Conservation (phyloP, 1,140 invertebrate genomes). For the Lepidostoma basale region DNA sequence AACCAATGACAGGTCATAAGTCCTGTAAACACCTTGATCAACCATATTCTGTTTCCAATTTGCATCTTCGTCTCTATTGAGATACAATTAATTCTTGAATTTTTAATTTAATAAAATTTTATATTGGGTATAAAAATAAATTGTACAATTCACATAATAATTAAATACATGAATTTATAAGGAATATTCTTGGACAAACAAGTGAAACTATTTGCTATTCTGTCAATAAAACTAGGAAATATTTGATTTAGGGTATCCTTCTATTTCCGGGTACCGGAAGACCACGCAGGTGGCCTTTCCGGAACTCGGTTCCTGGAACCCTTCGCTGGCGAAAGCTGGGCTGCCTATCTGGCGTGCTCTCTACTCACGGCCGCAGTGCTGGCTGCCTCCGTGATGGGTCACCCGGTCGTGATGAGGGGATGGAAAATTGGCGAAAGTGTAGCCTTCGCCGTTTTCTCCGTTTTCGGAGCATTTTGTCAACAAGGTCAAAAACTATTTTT, state of each 20-base stretch:
- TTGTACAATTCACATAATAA: too few species aligned
- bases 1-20: too few species aligned
- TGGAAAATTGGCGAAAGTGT: background rate
- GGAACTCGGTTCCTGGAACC: conserved; percentile 25
- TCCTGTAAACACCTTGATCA: too few species aligned
- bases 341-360: background rate
- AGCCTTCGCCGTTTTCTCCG: conserved; percentile 14
- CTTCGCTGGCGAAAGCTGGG: conserved; percentile 13
- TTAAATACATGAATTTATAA: too few species aligned
- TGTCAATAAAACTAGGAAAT: too few species aligned
- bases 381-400: conserved; percentile 3
- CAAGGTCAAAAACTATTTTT: conserved; percentile 18
- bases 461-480: conserved; percentile 39
- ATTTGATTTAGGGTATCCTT: conserved; percentile 29
- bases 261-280: conserved; percentile 20
- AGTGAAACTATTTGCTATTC: too few species aligned
- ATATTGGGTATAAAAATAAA: too few species aligned
- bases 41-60: too few species aligned
- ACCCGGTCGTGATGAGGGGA: background rate
- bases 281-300: background rate
- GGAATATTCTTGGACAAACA: too few species aligned
- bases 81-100: too few species aligned
- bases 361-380: conserved; percentile 5
- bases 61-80: too few species aligned
- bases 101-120: too few species aligned